A percentile compares a stretch with the other conserved stretches of the same genome.
Evolutionary conservation across 92 coral and sea anemone species (phyloP).

Genomic region (Phenganax subtilis): DNA sequence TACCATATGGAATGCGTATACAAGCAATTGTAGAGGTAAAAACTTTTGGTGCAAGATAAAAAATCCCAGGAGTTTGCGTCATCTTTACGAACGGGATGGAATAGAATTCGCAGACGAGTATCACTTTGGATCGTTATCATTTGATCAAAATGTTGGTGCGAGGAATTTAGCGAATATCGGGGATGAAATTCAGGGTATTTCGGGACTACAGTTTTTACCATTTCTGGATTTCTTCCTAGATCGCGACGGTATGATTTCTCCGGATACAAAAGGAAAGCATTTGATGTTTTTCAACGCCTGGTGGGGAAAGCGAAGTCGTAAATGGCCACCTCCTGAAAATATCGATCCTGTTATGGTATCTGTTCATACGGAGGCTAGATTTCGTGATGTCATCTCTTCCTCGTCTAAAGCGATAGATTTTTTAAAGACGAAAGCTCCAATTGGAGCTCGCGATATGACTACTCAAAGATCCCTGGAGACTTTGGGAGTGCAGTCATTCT

Average conservation of each 20-base stretch:
- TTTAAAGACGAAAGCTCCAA: slow-evolving; percentile 30
- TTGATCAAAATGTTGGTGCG: slow-evolving; percentile 15
- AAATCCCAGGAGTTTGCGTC: too few species aligned
- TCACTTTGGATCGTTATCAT: slow-evolving; percentile 31
- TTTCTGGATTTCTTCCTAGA: slow-evolving; percentile 17
- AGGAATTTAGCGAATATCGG: slow-evolving; percentile 18
- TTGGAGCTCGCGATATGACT: slow-evolving; percentile 32
- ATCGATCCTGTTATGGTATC: slow-evolving; percentile 43
- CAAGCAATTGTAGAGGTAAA: neutral
- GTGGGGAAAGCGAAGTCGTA: slow-evolving; percentile 18
- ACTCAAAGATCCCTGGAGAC: neutral
- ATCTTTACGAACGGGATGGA: too few species aligned
- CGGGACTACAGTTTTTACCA: slow-evolving; percentile 42
- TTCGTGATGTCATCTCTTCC: slow-evolving; percentile 5
- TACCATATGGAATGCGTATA: neutral
- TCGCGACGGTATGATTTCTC: neutral
- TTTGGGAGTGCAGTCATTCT: neutral
- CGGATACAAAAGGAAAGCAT: neutral
- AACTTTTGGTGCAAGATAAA: neutral
- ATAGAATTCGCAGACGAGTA: too few species aligned
- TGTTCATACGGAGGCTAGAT: neutral
- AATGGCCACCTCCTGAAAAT: slow-evolving; percentile 37
- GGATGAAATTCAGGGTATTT: slow-evolving; percentile 42
- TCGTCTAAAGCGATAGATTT: neutral
- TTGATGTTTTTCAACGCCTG: slow-evolving; percentile 37